These are phyloP conservation scores for Julus scanicus DNA, from an alignment of 2,888 invertebrate genomes.

Conservation along the genomic window DNA sequence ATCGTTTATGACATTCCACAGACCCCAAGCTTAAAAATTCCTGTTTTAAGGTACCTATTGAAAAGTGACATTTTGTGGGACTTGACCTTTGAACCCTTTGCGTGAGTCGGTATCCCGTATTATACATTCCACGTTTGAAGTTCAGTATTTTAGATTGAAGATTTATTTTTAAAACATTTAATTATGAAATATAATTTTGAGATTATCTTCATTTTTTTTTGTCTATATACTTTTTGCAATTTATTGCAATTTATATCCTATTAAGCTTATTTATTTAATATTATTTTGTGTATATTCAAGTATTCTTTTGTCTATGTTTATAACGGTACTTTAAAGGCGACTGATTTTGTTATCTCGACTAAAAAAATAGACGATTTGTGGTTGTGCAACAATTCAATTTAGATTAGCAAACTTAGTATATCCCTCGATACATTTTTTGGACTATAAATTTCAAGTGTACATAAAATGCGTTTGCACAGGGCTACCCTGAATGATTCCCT, in stretches of 20 bases:
- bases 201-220: background rate
- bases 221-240: background rate
- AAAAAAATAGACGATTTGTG: constrained; percentile 13
- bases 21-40: no score
- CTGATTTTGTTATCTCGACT: constrained; percentile 6
- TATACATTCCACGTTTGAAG: constrained; percentile 9
- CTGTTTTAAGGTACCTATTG: no score
- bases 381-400: background rate
- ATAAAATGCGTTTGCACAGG: background rate
- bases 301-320: background rate
- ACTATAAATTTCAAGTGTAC: background rate
- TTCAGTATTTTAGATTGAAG: constrained; percentile 37
- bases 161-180: constrained; percentile 18
- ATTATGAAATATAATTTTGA: constrained; percentile 36
- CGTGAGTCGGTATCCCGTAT: background rate
- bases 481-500: background rate
- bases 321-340: background rate
- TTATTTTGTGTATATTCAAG: constrained; percentile 46
- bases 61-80: background rate
- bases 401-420: background rate
- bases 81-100: background rate
- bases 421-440: background rate
- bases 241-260: background rate
- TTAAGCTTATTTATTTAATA: constrained; percentile 46
- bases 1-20: no score